A percentile compares a stretch with the other conserved stretches of the same genome.
phyloP scores from a whole-genome alignment of 1,140 invertebrate species.

The Diuraphis noxia region DNA sequence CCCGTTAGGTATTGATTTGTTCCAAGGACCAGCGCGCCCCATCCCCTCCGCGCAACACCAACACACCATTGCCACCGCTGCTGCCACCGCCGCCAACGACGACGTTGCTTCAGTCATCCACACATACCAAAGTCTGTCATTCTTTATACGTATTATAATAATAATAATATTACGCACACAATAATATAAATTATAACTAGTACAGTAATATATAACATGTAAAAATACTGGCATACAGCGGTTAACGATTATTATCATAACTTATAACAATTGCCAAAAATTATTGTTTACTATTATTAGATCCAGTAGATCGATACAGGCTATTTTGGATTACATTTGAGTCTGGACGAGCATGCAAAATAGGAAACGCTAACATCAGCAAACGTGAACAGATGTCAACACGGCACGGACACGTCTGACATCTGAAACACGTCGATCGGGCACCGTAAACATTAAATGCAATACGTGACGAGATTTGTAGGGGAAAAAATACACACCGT shows the following conservation, averaged over 20 bases:
- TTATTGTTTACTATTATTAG: neutral
- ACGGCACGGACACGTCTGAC: neutral
- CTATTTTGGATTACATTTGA: neutral
- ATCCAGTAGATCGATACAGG: neutral
- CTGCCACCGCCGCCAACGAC: neutral
- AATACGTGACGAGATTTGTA: constrained; percentile 28
- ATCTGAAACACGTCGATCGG: constrained; percentile 32
- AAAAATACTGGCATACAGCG: neutral
- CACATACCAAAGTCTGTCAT: constrained; percentile 44
- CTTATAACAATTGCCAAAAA: neutral
- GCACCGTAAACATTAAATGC: constrained; percentile 14
- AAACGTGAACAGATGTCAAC: constrained; percentile 22
- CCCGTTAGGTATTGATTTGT: constrained; percentile 44
- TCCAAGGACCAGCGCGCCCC: constrained; percentile 51
- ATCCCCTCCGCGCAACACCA: constrained; percentile 19
- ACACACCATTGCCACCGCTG: neutral
- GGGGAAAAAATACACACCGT: constrained; percentile 22
- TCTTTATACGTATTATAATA: neutral
- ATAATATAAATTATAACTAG: neutral
- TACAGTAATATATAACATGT: neutral
- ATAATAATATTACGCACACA: neutral
- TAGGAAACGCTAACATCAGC: neutral
- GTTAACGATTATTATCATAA: neutral
- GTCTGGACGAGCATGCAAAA: constrained; percentile 10
- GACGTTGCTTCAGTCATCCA: constrained; percentile 48